A percentile compares a stretch with the other conserved stretches of the same genome.
These are phyloP conservation scores for Samia ricini DNA, from an alignment of 1,140 invertebrate genomes.

Conservation along the genomic window DNA sequence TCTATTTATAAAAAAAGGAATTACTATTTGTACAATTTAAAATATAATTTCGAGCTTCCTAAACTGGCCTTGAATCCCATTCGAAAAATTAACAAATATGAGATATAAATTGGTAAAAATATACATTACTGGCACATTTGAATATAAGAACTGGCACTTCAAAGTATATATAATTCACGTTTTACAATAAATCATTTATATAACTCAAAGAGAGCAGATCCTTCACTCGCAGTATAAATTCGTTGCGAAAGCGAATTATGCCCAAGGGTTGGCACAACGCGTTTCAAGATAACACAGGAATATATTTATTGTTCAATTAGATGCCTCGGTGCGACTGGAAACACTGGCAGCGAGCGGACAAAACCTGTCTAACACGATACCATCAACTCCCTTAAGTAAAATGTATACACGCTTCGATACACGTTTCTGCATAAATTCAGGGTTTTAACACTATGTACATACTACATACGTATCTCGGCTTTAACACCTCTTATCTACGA, in stretches of 20 bases:
- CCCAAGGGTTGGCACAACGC: not conserved
- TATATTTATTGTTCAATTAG: constrained; percentile 1
- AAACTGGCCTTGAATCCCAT: constrained; percentile 69
- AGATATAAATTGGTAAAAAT: constrained; percentile 38
- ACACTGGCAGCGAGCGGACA: not conserved
- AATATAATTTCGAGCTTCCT: constrained; percentile 62
- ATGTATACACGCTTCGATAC: not conserved
- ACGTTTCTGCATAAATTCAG: not conserved
- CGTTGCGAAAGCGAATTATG: not conserved
- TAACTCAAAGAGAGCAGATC: not conserved
- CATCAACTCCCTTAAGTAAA: not conserved
- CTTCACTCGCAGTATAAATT: not conserved
- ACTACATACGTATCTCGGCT: not conserved
- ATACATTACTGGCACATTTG: constrained; percentile 45
- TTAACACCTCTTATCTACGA: not conserved
- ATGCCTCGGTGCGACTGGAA: not conserved
- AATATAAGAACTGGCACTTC: constrained; percentile 34
- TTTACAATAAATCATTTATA: not conserved
- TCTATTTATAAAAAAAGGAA: constrained; percentile 14
- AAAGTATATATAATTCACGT: not conserved
- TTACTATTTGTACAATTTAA: constrained; percentile 63
- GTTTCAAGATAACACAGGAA: not conserved
- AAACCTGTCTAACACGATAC: not conserved
- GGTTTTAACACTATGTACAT: not conserved
- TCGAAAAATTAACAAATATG: constrained; percentile 39